phyloP scores from a whole-genome alignment of 1,140 invertebrate genomes.

The Megalonaias nervosa region DNA sequence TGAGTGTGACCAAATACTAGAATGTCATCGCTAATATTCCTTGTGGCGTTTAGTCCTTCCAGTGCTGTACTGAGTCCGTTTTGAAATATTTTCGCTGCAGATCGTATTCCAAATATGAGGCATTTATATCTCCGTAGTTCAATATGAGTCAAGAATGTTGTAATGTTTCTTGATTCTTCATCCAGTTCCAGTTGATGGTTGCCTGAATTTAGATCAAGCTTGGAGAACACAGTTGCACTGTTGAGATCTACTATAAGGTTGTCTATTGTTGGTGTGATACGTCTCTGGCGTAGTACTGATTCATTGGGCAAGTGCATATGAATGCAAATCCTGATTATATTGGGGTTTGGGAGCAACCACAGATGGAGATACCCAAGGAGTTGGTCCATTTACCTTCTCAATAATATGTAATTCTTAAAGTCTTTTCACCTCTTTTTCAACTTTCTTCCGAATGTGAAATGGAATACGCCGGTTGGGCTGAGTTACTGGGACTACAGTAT shows the following conservation, averaged over 20 bases:
- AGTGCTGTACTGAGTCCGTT: slow-evolving; percentile 20
- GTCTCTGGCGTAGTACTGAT: slow-evolving; percentile 34
- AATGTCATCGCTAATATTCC: slow-evolving; percentile 47
- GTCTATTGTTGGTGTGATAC: slow-evolving; percentile 38
- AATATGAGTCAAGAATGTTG: too few relatives aligned
- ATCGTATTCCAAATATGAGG: slow-evolving; percentile 37
- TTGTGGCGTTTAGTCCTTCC: slow-evolving; percentile 26
- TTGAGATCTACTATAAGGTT: slow-evolving; percentile 34
- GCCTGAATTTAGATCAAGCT: slow-evolving; percentile 40
- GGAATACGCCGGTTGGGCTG: too few relatives aligned
- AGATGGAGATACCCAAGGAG: too few relatives aligned
- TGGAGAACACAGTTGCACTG: slow-evolving; percentile 37
- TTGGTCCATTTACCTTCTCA: slow-evolving; percentile 25
- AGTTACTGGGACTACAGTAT: too few relatives aligned
- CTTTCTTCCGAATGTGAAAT: too few relatives aligned
- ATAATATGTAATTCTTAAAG: slow-evolving; percentile 38
- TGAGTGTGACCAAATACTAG: too few relatives aligned
- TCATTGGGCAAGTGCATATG: slow-evolving; percentile 40
- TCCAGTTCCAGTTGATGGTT: slow-evolving; percentile 45
- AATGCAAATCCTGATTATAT: slow-evolving; percentile 36
- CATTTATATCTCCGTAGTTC: too few relatives aligned
- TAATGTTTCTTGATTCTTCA: slow-evolving; percentile 33
- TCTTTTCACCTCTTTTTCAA: slow-evolving; percentile 14
- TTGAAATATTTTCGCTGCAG: slow-evolving; percentile 47
- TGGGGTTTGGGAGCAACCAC: slow-evolving; percentile 44